phyloP scores from a whole-genome alignment of 2,797 vertebrate species.

The Hozukius guyotensis region DNA sequence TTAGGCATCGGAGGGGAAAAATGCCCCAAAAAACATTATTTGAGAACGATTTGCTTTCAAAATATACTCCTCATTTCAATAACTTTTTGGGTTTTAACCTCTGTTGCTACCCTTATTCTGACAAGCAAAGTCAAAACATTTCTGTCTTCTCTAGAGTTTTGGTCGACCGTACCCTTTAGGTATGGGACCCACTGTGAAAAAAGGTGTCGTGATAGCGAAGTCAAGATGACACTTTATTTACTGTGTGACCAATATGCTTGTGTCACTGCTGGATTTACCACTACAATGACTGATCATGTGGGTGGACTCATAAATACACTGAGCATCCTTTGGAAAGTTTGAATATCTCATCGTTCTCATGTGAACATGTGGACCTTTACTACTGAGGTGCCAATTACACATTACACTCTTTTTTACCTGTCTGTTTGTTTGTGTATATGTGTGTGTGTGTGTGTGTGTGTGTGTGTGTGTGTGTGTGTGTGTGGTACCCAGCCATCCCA shows the following conservation, averaged over 20 bases:
- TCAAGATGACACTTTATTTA: neutral
- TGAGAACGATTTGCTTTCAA: rapidly evolving
- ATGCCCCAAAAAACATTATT: neutral
- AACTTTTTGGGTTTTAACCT: neutral
- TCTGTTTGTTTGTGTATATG: neutral
- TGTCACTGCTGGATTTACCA: conserved; percentile 16
- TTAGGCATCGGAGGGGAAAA: neutral
- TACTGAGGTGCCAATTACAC: neutral
- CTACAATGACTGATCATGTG: conserved; percentile 18
- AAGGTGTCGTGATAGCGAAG: neutral
- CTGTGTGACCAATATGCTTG: neutral
- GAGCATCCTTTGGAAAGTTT: conserved; percentile 57
- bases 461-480: neutral
- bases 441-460: neutral
- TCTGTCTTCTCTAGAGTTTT: neutral
- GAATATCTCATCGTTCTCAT: conserved; percentile 47
- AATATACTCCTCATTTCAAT: neutral
- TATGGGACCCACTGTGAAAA: neutral
- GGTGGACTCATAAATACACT: conserved; percentile 16
- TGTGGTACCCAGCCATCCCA: conserved; percentile 22
- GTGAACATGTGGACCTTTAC: conserved; percentile 63
- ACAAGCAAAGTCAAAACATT: neutral
- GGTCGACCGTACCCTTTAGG: rapidly evolving
- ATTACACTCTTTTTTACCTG: neutral
- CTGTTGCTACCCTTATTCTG: neutral